Percentiles rank a stretch among this genome's conserved stretches.
Conservation (phyloP, 2,113 vertebrate species). For the Hirundichthys speculiger region DNA sequence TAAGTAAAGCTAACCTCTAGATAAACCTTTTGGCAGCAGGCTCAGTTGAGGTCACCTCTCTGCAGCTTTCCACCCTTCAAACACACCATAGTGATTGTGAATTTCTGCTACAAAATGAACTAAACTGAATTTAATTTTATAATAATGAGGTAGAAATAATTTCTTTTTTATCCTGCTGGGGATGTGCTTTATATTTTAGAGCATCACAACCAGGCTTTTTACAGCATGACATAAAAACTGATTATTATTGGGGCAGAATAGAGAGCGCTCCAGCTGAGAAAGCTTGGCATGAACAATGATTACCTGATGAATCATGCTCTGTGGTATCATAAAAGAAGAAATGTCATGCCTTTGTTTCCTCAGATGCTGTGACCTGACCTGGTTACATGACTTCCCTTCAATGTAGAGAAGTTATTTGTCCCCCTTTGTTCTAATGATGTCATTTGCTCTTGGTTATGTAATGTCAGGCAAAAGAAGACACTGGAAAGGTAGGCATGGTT, state of each 20-base stretch:
- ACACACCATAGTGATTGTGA: no score
- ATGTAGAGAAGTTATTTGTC: not conserved
- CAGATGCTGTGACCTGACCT: conserved; percentile 1
- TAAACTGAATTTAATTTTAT: no score
- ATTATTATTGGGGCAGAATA: conserved; percentile 6
- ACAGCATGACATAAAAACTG: conserved; percentile 10
- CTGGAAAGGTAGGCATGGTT: conserved; percentile 29
- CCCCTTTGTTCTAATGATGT: not conserved
- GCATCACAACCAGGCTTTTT: conserved; percentile 3
- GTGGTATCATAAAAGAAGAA: conserved; percentile 2
- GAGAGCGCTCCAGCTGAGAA: not conserved
- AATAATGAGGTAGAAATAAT: no score
- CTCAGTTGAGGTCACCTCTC: no score
- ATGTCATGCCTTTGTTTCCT: not conserved
- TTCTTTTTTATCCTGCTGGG: not conserved
- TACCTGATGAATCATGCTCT: conserved; percentile 4
- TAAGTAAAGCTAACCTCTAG: no score
- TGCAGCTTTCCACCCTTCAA: no score
- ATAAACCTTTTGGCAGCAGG: no score
- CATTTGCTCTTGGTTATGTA: not conserved
- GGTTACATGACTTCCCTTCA: not conserved
- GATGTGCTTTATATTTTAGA: conserved; percentile 1
- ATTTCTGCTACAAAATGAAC: no score
- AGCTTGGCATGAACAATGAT: conserved; percentile 12
- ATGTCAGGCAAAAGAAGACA: not conserved